Evolutionary conservation across 1,140 invertebrate genomes (phyloP).

Genomic region (Euglossa dilemma): DNA sequence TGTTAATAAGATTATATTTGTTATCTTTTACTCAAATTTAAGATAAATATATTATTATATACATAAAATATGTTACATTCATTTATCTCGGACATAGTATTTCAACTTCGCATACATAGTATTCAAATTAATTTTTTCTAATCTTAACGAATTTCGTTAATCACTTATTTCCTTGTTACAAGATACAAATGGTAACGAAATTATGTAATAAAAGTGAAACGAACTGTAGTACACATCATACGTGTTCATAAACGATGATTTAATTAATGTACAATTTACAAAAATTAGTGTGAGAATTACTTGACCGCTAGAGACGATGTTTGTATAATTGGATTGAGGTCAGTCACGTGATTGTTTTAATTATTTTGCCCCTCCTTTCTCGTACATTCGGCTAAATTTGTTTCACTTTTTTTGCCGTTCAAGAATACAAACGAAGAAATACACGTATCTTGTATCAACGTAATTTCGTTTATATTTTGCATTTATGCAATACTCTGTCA

Average conservation of each 20-base stretch:
- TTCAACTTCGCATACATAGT: not conserved
- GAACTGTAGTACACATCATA: conserved; percentile 38
- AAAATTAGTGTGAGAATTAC: conserved; percentile 71
- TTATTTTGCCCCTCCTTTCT: conserved; percentile 36
- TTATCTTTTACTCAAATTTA: not conserved
- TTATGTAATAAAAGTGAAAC: conserved; percentile 55
- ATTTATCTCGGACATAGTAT: no score
- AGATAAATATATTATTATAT: no score
- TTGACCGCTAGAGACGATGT: conserved; percentile 40
- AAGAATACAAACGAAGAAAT: not conserved
- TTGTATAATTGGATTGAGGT: conserved; percentile 67
- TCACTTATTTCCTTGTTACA: conserved; percentile 43
- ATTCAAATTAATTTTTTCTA: not conserved
- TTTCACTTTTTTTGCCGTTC: conserved; percentile 13
- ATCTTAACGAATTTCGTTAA: conserved; percentile 12
- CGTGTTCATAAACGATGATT: conserved; percentile 41
- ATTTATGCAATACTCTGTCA: not conserved
- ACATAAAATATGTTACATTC: no score
- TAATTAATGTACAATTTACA: conserved; percentile 69
- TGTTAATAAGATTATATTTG: not conserved
- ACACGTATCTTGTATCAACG: not conserved
- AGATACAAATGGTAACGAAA: conserved; percentile 30
- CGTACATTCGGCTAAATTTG: conserved; percentile 46
- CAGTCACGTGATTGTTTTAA: conserved; percentile 53
- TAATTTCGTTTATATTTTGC: not conserved